Evolutionary conservation across 2,797 vertebrate genomes (phyloP), one percentile per base, ranked within the genome.

Genomic region (Hipposideros larvatus): DNA sequence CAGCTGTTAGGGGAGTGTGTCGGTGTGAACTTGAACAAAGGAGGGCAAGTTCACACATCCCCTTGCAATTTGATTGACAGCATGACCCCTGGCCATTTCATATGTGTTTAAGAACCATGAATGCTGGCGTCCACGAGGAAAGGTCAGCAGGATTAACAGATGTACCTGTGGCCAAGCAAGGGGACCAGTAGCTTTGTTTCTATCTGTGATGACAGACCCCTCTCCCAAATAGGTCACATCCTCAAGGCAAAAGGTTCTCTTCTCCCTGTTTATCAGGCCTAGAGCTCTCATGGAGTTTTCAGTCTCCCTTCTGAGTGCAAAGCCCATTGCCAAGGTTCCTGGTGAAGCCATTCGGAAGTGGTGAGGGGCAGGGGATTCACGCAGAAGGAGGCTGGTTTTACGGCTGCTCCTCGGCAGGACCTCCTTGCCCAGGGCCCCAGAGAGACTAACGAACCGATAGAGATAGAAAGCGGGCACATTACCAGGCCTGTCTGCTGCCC

Each of bases 381-480:
- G 1, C 73, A 51, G 83, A n/a, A 53, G 22, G 66, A 87, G 51
- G 3, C 55, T 65, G 92, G 57, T 41, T 65, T 46, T 11, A 2
- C 43, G 48, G 65, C 22, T 51, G 77, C 21, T 85, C 48, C 75
- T 75, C 16, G 37, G 41, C 34, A 37, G 53, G 61, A 21, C 7
- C 41, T 53, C 41, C 78, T 87, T 78, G n/a, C 66, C 28, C 18
- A 19, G 11, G 63, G 53, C 51, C 53, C 63, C 41, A 16, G 84
- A 13, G 59, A 66, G 26, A 22, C 55, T 34, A 21, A 5, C 3
- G 43, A 59, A 15, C 21, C 2, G 5, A n/a, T 0, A 0, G 18
- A 22, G 13, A 51, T 1, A 0, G 18, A 28, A n/a, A 34, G 18
- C 3, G 14, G 43, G 65, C 16, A 2, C 1, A 5, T 13, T 0